Base-by-base conservation (phyloP, 1,140 invertebrate genomes). In the Diachasma alloeum region DNA sequence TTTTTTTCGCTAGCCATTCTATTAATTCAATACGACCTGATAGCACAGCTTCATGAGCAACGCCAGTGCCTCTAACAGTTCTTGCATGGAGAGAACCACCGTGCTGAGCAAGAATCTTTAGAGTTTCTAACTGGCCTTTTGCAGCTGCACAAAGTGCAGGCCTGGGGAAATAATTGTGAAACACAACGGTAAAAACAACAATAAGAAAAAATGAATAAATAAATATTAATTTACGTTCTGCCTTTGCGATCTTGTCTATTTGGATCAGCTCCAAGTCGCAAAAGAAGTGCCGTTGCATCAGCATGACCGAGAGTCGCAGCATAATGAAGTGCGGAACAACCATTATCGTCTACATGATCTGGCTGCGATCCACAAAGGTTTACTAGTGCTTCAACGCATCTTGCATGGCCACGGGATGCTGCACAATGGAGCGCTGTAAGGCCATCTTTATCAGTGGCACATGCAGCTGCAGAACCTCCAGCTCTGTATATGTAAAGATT, bases 321-420 rank as follows among this genome's bases (percentile, higher is more conserved):
- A 87, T 99, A 99, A 87, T 99, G 99, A 1, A 99, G 87, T 0
- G 98, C 95, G 0, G 98, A 98, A 85, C 98, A 99, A 0, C 97
- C 97, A 83, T 98, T 97, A 13, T 93, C 94, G 86, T 99, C 97
- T 0, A 93, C 90, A 24, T 89, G 87, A 75, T 98, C 96, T 0
- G 97, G 94, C 13, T 95, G 93, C 1, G 96, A 94, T 0, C 95
- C 95, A 83, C 96, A 98, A 0, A 98, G 89, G n/a, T 94, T 95
- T 0, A 99, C 92, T 36, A 99, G 89, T 3, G 94, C 95, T 80
- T 99, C 97, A 36, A 99, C 91, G 84, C 97, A 98, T 81, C 97
- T 95, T 0, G 94, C 94, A 86, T 99, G 97, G 4, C 98, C 98
- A 75, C 98, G 91, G 15, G 96, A 98, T 0, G 98, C 97, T 0